Evolutionary conservation across 1,140 invertebrate species (phyloP).

Genomic region (Lepidurus packardi): DNA sequence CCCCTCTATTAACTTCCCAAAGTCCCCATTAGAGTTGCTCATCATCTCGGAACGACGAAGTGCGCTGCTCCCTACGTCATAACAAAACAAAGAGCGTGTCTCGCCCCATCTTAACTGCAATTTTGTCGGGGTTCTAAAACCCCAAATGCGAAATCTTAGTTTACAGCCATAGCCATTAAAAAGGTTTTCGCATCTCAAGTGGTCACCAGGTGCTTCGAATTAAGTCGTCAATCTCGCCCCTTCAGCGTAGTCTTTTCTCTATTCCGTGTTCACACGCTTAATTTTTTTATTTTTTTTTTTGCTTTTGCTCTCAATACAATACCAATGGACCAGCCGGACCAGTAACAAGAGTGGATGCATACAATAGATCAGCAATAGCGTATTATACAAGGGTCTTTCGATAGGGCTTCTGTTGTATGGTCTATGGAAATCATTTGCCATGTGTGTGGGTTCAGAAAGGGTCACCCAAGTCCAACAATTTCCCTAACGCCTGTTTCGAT

Average conservation of each 20-base stretch:
- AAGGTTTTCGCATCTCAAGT: not conserved
- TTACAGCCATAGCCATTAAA: not conserved
- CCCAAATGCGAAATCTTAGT: not conserved
- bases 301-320: not conserved
- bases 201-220: not conserved
- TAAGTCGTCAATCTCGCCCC: not conserved
- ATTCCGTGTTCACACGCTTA: not conserved
- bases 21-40: too few species aligned
- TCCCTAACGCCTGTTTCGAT: not conserved
- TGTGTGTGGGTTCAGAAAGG: slow-evolving; percentile 11
- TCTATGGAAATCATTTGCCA: not conserved
- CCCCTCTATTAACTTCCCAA: too few species aligned
- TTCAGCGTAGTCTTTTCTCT: not conserved
- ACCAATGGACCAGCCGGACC: not conserved
- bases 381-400: not conserved
- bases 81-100: too few species aligned
- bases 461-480: not conserved
- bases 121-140: not conserved
- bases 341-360: not conserved
- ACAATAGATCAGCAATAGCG: not conserved
- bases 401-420: not conserved
- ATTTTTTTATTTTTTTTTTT: not conserved
- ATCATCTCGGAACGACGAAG: too few species aligned
- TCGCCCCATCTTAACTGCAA: not conserved
- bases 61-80: too few species aligned